Evolutionary conservation across 2,888 invertebrate genomes (phyloP).

Genomic region (Xestia xanthographa): DNA sequence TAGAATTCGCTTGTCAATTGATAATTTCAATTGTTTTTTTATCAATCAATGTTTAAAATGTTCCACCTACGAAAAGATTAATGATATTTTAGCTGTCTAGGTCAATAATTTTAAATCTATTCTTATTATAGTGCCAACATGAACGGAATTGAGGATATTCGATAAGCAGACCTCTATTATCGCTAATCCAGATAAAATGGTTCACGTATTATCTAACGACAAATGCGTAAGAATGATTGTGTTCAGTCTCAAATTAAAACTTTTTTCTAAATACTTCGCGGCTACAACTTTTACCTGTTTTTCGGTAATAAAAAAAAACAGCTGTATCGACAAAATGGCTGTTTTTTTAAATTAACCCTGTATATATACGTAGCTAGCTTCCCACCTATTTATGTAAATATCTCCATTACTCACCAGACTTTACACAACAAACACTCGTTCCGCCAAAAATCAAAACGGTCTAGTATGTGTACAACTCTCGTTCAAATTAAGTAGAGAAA

Average conservation of each 20-base stretch:
- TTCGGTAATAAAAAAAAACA: too few species aligned
- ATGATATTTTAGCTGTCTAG: slow-evolving; percentile 4
- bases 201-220: not conserved
- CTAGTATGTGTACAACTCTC: not conserved
- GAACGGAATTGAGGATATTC: slow-evolving; percentile 13
- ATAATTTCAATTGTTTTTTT: not conserved
- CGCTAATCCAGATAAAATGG: slow-evolving; percentile 2
- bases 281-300: not conserved
- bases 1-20: not conserved
- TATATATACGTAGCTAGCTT: not conserved
- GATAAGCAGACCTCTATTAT: slow-evolving; percentile 12
- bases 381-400: not conserved
- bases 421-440: not conserved
- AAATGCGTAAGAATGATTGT: not conserved
- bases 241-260: not conserved
- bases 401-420: slow-evolving; percentile 1
- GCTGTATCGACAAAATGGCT: too few species aligned
- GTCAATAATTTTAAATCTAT: slow-evolving; percentile 8
- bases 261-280: not conserved
- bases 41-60: not conserved
- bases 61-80: slow-evolving; percentile 1
- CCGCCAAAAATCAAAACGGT: not conserved
- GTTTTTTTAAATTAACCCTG: too few species aligned
- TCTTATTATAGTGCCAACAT: not conserved
- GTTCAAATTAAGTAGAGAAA: not conserved